Evolutionary conservation across 2,797 vertebrate genomes (phyloP), one percentile per base, ranked within the genome.

Genomic region (Apogon talboti): DNA sequence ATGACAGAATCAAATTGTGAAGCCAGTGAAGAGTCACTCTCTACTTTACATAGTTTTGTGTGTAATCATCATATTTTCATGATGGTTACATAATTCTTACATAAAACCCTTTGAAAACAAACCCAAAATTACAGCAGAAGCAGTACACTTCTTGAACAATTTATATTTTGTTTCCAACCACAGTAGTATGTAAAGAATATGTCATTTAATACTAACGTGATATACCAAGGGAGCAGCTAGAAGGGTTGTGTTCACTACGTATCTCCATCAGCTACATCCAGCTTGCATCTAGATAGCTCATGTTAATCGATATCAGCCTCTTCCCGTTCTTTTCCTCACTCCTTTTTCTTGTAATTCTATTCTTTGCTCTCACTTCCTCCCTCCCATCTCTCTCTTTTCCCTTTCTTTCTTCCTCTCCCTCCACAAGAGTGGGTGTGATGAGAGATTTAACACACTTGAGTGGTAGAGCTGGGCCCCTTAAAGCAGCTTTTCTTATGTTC

Each of bases 371-470:
- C 45, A 28, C 76, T 68, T 44, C 43, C 70, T 78, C 43, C 24
- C 57, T 68, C 66, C 28, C 28, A 33, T 42, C 45, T 65, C 14
- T 16, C 19, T 46, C 13, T 54, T 45, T n/a, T 24, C 12, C 1
- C 44, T 21, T 4, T 61, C 35, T 63, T 28, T 58, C 72, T 40
- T 44, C 14, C 44, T 65, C 51, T 66, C 51, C 15, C 42, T 60
- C 60, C 50, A 35, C 71, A 64, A 54, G 37, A 69, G 62, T 66
- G 67, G 62, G 28, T 71, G 70, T 70, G 70, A 82, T 69, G 74
- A 84, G 76, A 85, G 83, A 82, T 82, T 85, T 80, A 85, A 59
- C 74, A 79, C 83, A 83, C 78, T 82, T 56, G 57, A 80, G 47
- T 77, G 66, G 35, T 71, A 33, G 57, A 84, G 71, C 73, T 49